phyloP scores from a whole-genome alignment of 2,113 vertebrate genomes.

The Salvelinus fontinalis region DNA sequence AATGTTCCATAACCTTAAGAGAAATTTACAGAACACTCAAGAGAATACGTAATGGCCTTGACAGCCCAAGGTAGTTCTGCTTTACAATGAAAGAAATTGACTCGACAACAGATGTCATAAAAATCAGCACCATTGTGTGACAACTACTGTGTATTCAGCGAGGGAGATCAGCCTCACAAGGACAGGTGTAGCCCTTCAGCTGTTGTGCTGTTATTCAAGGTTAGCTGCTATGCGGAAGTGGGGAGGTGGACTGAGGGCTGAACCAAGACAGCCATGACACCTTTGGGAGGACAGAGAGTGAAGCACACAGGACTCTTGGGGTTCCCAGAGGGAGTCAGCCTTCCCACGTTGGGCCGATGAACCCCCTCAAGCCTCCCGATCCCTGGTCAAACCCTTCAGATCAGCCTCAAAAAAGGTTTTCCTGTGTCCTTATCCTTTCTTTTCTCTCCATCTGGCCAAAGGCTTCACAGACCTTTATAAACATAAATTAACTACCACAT shows the following conservation, averaged over 20 bases:
- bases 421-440: no score
- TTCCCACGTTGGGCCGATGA: not conserved
- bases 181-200: conserved; percentile 23
- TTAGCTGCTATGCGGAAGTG: conserved; percentile 1
- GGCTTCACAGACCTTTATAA: not conserved
- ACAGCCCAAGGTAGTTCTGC: not conserved
- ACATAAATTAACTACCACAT: no score
- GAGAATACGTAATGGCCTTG: not conserved
- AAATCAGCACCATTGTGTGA: conserved; percentile 55
- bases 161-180: conserved; percentile 46
- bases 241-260: not conserved
- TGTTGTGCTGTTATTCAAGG: no score
- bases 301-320: not conserved
- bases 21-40: no score
- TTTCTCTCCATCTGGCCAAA: no score
- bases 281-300: no score
- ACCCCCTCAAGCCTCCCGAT: not conserved
- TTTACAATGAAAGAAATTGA: conserved; percentile 15
- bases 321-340: not conserved
- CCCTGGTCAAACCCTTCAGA: not conserved
- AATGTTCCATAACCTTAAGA: conserved; percentile 3
- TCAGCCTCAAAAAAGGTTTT: not conserved
- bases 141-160: conserved; percentile 33
- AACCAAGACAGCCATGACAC: no score
- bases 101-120: conserved; percentile 24